A percentile compares a stretch with the other conserved stretches of the same genome.
phyloP scores from a whole-genome alignment of 1,140 invertebrate genomes.

The Xylocopa sonorina region DNA sequence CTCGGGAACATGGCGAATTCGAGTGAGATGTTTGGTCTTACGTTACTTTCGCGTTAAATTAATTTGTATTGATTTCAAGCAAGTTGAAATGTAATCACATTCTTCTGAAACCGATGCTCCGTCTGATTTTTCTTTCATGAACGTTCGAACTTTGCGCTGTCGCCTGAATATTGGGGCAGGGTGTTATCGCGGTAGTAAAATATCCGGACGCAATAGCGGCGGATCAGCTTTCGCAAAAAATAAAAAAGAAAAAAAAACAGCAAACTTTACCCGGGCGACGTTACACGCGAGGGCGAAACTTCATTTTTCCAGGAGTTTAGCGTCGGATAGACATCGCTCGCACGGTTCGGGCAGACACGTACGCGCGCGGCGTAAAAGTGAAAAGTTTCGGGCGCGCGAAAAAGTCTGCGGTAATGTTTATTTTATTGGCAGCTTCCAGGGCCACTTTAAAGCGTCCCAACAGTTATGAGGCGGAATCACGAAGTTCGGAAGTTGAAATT shows the following conservation, averaged over 20 bases:
- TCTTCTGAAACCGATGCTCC: no score
- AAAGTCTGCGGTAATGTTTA: constrained; percentile 44
- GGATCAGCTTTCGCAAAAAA: constrained; percentile 44
- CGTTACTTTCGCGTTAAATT: background rate
- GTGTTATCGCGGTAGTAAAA: constrained; percentile 56
- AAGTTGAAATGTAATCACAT: no score
- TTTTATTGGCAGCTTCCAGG: constrained; percentile 44
- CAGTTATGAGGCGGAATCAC: constrained; percentile 23
- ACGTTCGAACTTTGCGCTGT: constrained; percentile 54
- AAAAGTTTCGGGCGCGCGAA: constrained; percentile 45
- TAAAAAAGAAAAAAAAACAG: no score
- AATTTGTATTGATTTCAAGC: no score
- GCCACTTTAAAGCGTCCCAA: constrained; percentile 27
- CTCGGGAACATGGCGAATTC: background rate
- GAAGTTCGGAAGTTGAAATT: constrained; percentile 27
- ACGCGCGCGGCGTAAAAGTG: background rate
- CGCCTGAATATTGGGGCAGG: constrained; percentile 18
- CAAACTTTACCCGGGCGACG: constrained; percentile 26
- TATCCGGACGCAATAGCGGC: constrained; percentile 16
- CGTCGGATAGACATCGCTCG: background rate
- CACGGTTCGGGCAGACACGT: background rate
- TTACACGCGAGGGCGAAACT: constrained; percentile 22
- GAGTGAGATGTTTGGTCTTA: background rate
- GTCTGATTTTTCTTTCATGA: constrained; percentile 42
- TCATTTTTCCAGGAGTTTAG: constrained; percentile 53